phyloP scores from a whole-genome alignment of 2,113 vertebrate genomes.

The Eurypyga helias region DNA sequence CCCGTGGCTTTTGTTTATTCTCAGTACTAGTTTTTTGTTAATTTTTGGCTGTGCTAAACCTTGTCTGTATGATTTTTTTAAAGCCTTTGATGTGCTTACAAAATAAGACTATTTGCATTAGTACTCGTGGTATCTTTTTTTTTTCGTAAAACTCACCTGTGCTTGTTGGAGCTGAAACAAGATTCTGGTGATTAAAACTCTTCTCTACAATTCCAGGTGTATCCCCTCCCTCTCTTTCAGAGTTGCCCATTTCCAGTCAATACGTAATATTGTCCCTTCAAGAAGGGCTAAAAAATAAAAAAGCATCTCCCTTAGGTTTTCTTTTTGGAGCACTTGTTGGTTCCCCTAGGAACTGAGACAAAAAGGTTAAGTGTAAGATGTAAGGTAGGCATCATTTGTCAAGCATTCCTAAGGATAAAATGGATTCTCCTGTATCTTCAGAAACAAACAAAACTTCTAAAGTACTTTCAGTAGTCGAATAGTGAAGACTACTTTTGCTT shows the following conservation, averaged over 20 bases:
- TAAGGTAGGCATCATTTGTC: background rate
- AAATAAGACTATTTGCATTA: background rate
- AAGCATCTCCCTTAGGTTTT: background rate
- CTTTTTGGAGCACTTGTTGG: background rate
- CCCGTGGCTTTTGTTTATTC: background rate
- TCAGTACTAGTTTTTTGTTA: background rate
- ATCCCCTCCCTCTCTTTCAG: accelerated
- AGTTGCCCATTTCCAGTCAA: background rate
- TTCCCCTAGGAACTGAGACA: background rate
- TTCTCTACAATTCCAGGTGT: background rate
- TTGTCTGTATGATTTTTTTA: background rate
- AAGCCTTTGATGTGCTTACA: background rate
- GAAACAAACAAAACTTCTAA: background rate
- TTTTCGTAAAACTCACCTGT: background rate
- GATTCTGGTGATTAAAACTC: background rate
- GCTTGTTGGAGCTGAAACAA: background rate
- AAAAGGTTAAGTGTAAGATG: background rate
- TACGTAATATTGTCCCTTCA: background rate
- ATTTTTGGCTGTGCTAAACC: background rate
- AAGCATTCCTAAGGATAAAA: background rate
- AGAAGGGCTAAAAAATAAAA: background rate
- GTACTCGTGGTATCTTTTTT: background rate
- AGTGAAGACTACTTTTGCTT: background rate
- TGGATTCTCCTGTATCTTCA: background rate
- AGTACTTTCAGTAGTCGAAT: background rate